Conservation (phyloP, 2,113 vertebrate genomes). For the Empidonax alnorum region DNA sequence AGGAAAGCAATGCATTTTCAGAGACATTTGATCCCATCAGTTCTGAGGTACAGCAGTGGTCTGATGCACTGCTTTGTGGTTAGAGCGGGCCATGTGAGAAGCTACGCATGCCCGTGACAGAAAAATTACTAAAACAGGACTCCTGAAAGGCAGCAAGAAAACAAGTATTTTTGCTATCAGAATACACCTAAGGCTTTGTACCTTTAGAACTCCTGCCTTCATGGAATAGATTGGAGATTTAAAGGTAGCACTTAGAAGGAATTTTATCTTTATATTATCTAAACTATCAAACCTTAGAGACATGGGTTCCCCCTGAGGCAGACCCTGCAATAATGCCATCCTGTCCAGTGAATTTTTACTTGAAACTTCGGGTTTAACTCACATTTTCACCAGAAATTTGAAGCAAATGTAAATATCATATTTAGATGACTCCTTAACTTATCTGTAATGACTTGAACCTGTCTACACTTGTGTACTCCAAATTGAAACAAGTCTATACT, state of each 20-base stretch:
- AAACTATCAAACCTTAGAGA: not conserved
- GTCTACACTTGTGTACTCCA: not conserved
- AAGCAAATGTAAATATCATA: not conserved
- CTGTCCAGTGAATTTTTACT: not conserved
- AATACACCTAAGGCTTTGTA: not conserved
- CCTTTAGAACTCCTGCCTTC: not conserved
- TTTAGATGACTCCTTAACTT: not conserved
- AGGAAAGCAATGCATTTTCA: not conserved
- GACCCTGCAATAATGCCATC: not conserved
- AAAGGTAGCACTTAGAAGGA: not conserved
- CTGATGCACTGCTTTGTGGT: not conserved
- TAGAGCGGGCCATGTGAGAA: not conserved
- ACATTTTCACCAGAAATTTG: not conserved
- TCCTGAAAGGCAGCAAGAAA: not conserved
- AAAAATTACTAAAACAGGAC: not conserved
- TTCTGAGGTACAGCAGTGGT: not conserved
- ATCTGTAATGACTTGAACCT: not conserved
- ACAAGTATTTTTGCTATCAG: not conserved
- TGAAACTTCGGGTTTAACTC: not conserved
- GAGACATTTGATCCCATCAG: not conserved
- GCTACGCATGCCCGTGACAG: not conserved
- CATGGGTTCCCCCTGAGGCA: accelerated
- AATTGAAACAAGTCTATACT: not conserved
- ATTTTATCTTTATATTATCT: not conserved
- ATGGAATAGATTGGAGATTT: not conserved